Evolutionary conservation across 2,797 vertebrate species (phyloP).

Genomic region (Ispidina lecontei): DNA sequence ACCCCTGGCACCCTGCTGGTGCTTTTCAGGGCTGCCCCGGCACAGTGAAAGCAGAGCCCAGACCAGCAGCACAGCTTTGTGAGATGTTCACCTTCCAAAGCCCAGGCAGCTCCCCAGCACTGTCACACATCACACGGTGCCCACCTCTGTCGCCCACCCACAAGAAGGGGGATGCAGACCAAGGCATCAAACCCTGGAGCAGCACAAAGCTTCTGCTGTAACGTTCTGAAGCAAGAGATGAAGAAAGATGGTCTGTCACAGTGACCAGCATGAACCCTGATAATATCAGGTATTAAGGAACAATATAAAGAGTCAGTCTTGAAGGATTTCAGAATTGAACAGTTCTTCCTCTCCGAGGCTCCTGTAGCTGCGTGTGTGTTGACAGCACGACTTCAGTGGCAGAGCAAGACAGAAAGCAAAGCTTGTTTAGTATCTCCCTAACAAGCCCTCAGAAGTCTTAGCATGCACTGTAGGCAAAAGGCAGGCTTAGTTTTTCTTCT

Average conservation of each 20-base stretch:
- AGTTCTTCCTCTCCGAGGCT: neutral
- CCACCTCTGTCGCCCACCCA: neutral
- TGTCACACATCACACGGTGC: neutral
- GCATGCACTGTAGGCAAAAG: neutral
- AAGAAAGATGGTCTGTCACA: neutral
- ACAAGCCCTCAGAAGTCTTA: neutral
- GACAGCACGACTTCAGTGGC: neutral
- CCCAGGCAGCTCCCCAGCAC: neutral
- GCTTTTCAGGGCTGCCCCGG: neutral
- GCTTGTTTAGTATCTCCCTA: neutral
- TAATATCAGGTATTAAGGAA: neutral
- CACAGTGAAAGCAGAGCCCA: fast-evolving
- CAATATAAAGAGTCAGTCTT: neutral
- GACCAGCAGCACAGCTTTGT: neutral
- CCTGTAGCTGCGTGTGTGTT: neutral
- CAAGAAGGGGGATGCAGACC: neutral
- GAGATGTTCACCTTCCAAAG: neutral
- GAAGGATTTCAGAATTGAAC: neutral
- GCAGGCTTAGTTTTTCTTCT: neutral
- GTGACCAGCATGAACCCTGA: neutral
- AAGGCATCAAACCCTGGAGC: fast-evolving
- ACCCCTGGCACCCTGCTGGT: fast-evolving
- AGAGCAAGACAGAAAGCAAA: neutral
- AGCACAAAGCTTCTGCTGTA: neutral
- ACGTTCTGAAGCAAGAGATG: neutral